Evolutionary conservation across 2,113 vertebrate genomes (phyloP), one percentile per base, ranked within the genome.

Genomic region (Lepisosteus osseus): DNA sequence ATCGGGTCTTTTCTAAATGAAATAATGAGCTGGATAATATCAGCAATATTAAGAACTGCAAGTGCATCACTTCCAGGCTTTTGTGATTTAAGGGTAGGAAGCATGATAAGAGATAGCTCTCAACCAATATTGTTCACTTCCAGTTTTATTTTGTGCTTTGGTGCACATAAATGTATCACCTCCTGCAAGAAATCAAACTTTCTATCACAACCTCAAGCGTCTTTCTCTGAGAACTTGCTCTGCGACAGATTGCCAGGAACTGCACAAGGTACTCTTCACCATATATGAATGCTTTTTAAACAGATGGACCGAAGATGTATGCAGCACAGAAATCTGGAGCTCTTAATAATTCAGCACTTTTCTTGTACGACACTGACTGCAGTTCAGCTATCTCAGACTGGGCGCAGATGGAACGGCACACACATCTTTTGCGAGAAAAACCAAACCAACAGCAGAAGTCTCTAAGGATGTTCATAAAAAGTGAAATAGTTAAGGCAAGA

Each of bases 281-380:
- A 85, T 87, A 80, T 79, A 84, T 76, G 82, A 85, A 72, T 73
- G 83, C 83, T 80, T 80, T 84, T 78, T 81, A 83, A 84, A 83
- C 90, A 92, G 90, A 92, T 91, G 90, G 90, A 86, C 84, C 78
- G 82, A 86, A 89, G 86, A 89, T 86, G 86, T 90, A 87, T 83
- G 79, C 83, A 77, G 83, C 85, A 80, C 85, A 84, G 86, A 90
- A 90, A 89, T 90, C 88, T 89, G 89, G 88, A 88, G 88, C 89
- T 88, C 88, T 89, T 90, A 90, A 90, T 92, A 91, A 90, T 90
- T 91, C 86, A 91, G 87, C 89, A 90, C 89, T 87, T 91, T 29
- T 89, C 84, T 84, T 83, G 86, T 89, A 85, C 90, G 89, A 90
- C 88, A 89, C 82, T 84, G 87, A 90, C 83, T 87, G 87, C 85